Base-by-base conservation (phyloP, 2,113 vertebrate species). In the Terrapene triunguis region DNA sequence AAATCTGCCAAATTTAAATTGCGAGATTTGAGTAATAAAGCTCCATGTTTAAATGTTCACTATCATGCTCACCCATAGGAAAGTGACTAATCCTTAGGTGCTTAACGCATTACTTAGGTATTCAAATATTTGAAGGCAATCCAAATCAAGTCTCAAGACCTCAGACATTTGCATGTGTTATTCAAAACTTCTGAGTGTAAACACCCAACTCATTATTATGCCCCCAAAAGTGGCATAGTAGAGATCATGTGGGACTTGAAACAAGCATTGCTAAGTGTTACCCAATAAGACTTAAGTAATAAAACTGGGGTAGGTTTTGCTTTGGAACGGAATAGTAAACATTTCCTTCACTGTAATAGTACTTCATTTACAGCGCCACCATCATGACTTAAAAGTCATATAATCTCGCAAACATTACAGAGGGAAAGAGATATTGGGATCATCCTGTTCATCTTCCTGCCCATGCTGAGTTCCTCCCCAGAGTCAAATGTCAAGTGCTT, bases 201-300 rank as follows among this genome's bases (percentile, higher is more conserved):
- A 89, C 9, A 48, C 27, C 13, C 32, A 35, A n/a, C 62, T 65
- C 62, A 25, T 12, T 51, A 50, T 10, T 48, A 88, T 94, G 24
- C 35, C 48, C 74, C 47, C 32, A 85, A 90, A 51, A 6, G n/a
- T 2, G 44, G 24, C 0, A 0, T 48, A 86, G 69, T 25, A 84
- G n/a, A 5, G 47, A n/a, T 9, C 51, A 55, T 1, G 44, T 0
- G 59, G 6, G 2, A 5, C 5, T 25, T 3, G 2, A 62, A 87
- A 47, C 2, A 19, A 54, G 4, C 1, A 6, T 7, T 57, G n/a
- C 89, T 50, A 83, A 92, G 89, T 69, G 27, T 44, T 80, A n/a
- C 80, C 72, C 9, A 81, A 87, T 25, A 19, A 50, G n/a, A 1
- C 32, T 13, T 32, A 88, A 91, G 14, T n/a, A 24, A 42, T 38